Evolutionary conservation across 1,140 invertebrate genomes (phyloP).

Genomic region (Drosophila persimilis): DNA sequence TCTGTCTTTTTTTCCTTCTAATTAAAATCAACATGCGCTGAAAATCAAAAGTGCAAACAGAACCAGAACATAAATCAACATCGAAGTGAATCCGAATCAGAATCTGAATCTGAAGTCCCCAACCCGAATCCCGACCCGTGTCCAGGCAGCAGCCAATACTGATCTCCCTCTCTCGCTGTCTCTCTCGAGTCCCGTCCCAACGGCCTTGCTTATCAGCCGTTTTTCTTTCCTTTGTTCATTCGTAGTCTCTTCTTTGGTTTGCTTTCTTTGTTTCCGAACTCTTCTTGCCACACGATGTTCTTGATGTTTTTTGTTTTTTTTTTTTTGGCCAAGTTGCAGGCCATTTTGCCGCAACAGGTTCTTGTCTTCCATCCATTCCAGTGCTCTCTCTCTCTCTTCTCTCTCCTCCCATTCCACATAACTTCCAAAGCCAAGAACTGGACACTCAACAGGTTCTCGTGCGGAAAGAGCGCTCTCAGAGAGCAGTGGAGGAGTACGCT

Average conservation of each 20-base stretch:
- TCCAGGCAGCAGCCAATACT: too few relatives aligned
- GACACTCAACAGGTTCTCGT: conserved; percentile 75
- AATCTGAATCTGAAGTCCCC: conserved; percentile 31
- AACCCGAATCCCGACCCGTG: neutral
- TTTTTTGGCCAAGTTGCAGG: conserved; percentile 46
- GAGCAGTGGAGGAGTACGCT: conserved; percentile 6
- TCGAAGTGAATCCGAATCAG: conserved; percentile 64
- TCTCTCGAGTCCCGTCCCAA: conserved; percentile 23
- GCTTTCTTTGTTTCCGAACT: conserved; percentile 42
- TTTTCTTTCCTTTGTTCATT: conserved; percentile 68
- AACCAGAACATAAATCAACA: conserved; percentile 76
- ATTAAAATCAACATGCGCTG: conserved; percentile 58
- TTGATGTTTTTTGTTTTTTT: conserved; percentile 32
- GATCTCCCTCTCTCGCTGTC: conserved; percentile 8
- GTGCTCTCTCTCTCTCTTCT: conserved; percentile 23
- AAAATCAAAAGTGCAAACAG: conserved; percentile 77
- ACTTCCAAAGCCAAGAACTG: conserved; percentile 51
- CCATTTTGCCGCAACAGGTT: conserved; percentile 75
- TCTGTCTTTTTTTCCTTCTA: conserved; percentile 25
- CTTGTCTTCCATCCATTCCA: conserved; percentile 49
- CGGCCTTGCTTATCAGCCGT: conserved; percentile 77
- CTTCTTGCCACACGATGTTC: conserved; percentile 46
- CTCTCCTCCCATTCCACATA: conserved; percentile 22
- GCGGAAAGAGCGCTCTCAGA: conserved; percentile 28
- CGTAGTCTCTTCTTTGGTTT: conserved; percentile 63